Evolutionary conservation across 2,888 invertebrate species (phyloP), one percentile per base, ranked within the genome.

Genomic region (Chrysolina americana): DNA sequence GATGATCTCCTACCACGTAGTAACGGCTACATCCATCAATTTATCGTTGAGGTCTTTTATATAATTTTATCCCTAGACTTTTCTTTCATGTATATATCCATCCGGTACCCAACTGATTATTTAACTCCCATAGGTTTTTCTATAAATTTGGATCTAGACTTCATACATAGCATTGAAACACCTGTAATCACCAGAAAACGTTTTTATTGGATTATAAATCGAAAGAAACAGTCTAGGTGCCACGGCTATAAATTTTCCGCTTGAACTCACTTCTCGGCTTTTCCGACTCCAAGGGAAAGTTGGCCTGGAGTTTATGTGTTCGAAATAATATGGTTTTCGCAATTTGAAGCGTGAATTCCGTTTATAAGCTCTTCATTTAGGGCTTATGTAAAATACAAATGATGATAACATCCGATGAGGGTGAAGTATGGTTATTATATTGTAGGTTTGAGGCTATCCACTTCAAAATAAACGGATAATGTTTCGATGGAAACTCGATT

Each of bases 141-240:
- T 21, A 72, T 72, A 72, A 72, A 75, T 75, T 72, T 44, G 11
- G 65, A 41, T 71, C 63, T 64, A 65, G 75, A 72, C 72, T 75
- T 53, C 72, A 75, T 72, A 75, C 56, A 72, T 72, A 63, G 70
- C 70, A 70, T 75, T 72, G 69, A 75, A 75, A 70, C 75, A 75
- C 70, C 75, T 75, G 75, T 75, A 75, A 75, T 75, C 75, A 70
- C 72, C 72, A 75, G 75, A 70, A 75, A 75, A 66, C 70, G 72
- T 75, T 75, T 68, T 75, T 75, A 75, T 75, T 75, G 70, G 72
- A 70, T 75, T 72, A 75, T 75, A 75, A 75, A 75, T 75, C 72
- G 75, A 75, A 75, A 70, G 72, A 68, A 72, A 70, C 72, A 65
- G 72, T 75, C 48, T 74, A 63, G 70, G 74, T 70, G 74, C 70